Evolutionary conservation across 2,888 invertebrate species (phyloP).

Genomic region (Drosophila subsilvestris): DNA sequence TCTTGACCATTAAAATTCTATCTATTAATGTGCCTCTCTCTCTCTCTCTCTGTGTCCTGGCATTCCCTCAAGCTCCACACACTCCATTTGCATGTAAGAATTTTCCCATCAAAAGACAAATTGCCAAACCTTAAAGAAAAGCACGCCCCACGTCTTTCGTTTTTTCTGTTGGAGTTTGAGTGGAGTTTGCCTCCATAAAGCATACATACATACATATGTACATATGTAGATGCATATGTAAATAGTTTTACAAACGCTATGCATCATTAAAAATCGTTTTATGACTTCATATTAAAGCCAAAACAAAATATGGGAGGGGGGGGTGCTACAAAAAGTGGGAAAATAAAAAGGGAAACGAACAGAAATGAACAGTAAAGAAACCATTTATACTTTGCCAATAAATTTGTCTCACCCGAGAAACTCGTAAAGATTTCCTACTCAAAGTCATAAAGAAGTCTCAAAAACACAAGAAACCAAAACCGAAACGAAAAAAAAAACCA

Average conservation of each 20-base stretch:
- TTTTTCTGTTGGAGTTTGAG: neutral
- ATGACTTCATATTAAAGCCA: slow-evolving; percentile 71
- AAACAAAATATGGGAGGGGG: slow-evolving; percentile 16
- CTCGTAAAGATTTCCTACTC: slow-evolving; percentile 78
- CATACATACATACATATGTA: slow-evolving; percentile 2
- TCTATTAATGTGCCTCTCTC: neutral
- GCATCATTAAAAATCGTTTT: slow-evolving; percentile 73
- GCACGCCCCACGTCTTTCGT: neutral
- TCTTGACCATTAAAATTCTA: neutral
- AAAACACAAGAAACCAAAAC: slow-evolving; percentile 13
- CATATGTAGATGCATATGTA: slow-evolving; percentile 58
- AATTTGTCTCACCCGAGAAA: slow-evolving; percentile 64
- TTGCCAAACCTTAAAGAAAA: slow-evolving; percentile 11
- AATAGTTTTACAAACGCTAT: slow-evolving; percentile 59
- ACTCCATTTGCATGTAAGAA: slow-evolving; percentile 12
- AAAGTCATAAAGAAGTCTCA: slow-evolving; percentile 73
- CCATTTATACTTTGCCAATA: slow-evolving; percentile 73
- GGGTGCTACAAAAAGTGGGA: slow-evolving; percentile 13
- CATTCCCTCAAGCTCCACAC: neutral
- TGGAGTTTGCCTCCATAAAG: slow-evolving; percentile 31
- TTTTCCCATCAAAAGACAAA: slow-evolving; percentile 39
- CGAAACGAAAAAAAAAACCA: slow-evolving; percentile 18
- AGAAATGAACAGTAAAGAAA: slow-evolving; percentile 45
- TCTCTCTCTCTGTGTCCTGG: neutral
- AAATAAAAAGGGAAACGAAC: slow-evolving; percentile 16